Evolutionary conservation across 2,113 vertebrate genomes (phyloP).

Genomic region (Acinonyx jubatus): DNA sequence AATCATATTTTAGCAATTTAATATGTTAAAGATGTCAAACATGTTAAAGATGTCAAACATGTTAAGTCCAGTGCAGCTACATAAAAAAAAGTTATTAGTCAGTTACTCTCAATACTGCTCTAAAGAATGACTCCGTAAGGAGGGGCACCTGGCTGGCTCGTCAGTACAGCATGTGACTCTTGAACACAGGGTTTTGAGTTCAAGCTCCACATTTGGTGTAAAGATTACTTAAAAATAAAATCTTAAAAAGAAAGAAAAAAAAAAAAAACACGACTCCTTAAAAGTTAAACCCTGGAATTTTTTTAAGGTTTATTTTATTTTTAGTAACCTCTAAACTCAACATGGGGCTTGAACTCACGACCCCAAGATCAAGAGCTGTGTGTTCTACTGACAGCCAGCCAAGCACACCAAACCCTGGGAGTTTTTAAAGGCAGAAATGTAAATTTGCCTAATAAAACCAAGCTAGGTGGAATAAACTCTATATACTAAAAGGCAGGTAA

Average conservation of each 20-base stretch:
- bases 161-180: neutral
- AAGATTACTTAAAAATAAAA: neutral
- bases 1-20: conserved; percentile 35
- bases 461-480: conserved; percentile 8
- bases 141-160: neutral
- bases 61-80: conserved; percentile 46
- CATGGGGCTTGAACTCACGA: neutral
- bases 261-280: neutral
- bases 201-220: neutral
- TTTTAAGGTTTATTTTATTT: no score
- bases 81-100: conserved; percentile 72
- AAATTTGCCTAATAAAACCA: conserved; percentile 62
- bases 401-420: neutral
- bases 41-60: neutral
- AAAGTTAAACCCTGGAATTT: no score
- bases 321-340: neutral
- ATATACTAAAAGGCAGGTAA: neutral
- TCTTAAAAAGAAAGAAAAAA: neutral
- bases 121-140: conserved; percentile 44
- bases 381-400: neutral
- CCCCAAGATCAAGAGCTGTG: neutral
- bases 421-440: conserved; percentile 67
- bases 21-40: neutral
- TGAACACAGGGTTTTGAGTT: neutral
- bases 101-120: conserved; percentile 65